These are phyloP conservation scores for Saturnia pavonia DNA, from an alignment of 2,888 invertebrate species.

Conservation along the genomic window DNA sequence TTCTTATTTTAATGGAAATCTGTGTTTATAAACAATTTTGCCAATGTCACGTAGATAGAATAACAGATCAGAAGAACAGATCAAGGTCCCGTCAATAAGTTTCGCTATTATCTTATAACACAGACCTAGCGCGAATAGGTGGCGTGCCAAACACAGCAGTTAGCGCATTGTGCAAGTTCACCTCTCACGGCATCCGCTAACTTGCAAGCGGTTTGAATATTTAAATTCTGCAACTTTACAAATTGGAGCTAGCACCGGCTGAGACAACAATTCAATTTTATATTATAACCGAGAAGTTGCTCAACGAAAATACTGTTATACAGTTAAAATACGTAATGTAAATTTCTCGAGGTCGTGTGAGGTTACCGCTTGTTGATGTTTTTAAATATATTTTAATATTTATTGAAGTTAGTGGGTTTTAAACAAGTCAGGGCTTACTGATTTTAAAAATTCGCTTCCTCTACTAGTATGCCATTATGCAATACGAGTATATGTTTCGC, in stretches of 20 bases:
- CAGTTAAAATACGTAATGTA: neutral
- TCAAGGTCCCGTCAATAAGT: too few relatives aligned
- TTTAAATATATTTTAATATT: neutral
- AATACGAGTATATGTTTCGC: too few relatives aligned
- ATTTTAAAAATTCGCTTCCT: neutral
- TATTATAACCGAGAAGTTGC: constrained; percentile 13
- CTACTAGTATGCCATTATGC: neutral
- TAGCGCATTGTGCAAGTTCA: constrained; percentile 35
- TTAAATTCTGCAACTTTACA: constrained; percentile 53
- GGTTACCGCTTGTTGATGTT: constrained; percentile 1
- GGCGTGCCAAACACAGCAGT: constrained; percentile 31
- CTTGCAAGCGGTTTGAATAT: constrained; percentile 55
- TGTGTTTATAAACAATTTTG: too few relatives aligned
- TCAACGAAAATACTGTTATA: neutral
- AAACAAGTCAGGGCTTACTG: neutral
- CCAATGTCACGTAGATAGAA: too few relatives aligned
- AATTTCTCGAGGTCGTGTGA: constrained; percentile 2
- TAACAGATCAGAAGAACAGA: too few relatives aligned
- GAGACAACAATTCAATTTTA: constrained; percentile 32
- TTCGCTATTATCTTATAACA: neutral
- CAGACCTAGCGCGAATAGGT: constrained; percentile 5
- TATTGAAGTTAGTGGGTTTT: neutral
- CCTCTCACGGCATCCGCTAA: constrained; percentile 31
- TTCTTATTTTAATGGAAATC: too few relatives aligned
- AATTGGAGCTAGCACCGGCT: constrained; percentile 45